These are phyloP conservation scores for Lasaia peninsularis DNA, from an alignment of 1,140 invertebrate genomes.

Conservation along the genomic window DNA sequence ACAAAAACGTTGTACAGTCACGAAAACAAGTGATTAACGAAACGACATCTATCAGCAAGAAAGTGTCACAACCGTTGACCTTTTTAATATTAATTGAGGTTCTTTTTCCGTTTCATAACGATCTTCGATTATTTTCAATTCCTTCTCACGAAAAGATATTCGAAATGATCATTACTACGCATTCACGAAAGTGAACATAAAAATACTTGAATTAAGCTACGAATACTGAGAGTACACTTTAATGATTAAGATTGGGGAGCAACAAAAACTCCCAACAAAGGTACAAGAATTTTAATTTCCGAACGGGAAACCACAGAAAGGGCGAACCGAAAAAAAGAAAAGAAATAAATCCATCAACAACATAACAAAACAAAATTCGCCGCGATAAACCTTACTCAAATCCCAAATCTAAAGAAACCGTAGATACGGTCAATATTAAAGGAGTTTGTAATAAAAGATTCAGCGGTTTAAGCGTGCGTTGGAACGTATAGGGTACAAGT, in stretches of 20 bases:
- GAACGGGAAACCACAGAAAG: constrained; percentile 1
- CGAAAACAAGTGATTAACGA: too few species aligned
- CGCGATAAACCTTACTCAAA: constrained; percentile 6
- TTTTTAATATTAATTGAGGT: too few species aligned
- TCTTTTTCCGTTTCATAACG: too few species aligned
- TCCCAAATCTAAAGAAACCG: constrained; percentile 10
- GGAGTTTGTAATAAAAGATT: constrained; percentile 17
- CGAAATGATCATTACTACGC: too few species aligned
- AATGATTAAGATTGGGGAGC: neutral
- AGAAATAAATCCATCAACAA: constrained; percentile 13
- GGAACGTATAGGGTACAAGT: constrained; percentile 14
- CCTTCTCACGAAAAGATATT: too few species aligned
- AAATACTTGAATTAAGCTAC: too few species aligned
- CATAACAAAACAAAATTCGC: constrained; percentile 6
- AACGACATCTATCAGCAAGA: too few species aligned
- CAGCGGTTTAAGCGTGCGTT: constrained; percentile 14
- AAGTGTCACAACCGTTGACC: too few species aligned
- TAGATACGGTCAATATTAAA: constrained; percentile 7
- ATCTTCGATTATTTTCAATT: too few species aligned
- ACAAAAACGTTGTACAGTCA: too few species aligned
- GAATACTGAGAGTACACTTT: too few species aligned
- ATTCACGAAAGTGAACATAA: too few species aligned
- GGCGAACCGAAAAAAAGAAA: neutral
- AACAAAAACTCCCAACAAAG: constrained; percentile 1
- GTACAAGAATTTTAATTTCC: constrained; percentile 1